These are phyloP conservation scores for Zelleria hepariella DNA, from an alignment of 2,888 invertebrate species.

Conservation along the genomic window DNA sequence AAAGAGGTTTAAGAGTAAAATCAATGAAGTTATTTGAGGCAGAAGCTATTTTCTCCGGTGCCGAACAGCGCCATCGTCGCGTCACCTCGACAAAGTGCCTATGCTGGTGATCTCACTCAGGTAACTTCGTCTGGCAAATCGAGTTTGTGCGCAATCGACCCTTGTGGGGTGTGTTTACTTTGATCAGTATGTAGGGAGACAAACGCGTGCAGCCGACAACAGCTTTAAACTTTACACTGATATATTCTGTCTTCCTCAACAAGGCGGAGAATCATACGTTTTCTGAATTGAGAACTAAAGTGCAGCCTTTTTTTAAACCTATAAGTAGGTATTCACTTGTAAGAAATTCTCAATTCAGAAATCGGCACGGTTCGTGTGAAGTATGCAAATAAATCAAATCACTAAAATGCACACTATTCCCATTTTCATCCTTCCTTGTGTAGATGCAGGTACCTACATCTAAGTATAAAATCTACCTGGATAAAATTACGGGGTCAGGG, in stretches of 20 bases:
- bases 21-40: background rate
- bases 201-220: background rate
- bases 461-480: constrained; percentile 14
- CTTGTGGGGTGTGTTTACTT: constrained; percentile 2
- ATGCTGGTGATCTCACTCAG: constrained; percentile 12
- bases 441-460: too few species aligned
- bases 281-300: too few species aligned
- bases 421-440: background rate
- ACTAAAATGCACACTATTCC: too few species aligned
- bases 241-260: background rate
- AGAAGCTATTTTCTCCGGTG: constrained; percentile 6
- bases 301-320: too few species aligned
- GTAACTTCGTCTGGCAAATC: constrained; percentile 39
- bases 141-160: constrained; percentile 26
- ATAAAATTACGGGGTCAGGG: constrained; percentile 28
- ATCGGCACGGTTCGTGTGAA: too few species aligned
- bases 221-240: background rate
- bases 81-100: constrained; percentile 9
- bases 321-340: too few species aligned
- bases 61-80: constrained; percentile 12
- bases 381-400: too few species aligned
- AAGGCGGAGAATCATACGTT: too few species aligned
- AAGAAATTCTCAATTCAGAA: too few species aligned
- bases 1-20: background rate
- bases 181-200: background rate